A percentile compares a stretch with the other conserved stretches of the same genome.
Conservation (phyloP, 2,888 invertebrate genomes). For the Conchocele bisecta region DNA sequence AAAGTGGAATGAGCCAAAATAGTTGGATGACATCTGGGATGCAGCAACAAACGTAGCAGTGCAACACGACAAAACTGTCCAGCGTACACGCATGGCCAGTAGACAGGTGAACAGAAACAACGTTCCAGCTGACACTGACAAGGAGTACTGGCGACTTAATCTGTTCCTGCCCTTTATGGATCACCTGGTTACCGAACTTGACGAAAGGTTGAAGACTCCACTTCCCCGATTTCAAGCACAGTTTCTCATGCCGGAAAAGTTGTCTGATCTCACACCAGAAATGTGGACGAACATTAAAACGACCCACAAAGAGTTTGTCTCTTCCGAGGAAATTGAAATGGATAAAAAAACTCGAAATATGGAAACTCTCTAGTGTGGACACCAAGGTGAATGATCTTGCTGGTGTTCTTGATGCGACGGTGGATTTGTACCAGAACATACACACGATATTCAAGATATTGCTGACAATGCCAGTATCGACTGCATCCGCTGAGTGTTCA, state of each 20-base stretch:
- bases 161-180: conserved; percentile 22
- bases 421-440: not conserved
- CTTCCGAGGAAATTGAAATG: no score
- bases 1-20: not conserved
- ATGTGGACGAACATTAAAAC: conserved; percentile 13
- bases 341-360: conserved; percentile 7
- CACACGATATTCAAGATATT: not conserved
- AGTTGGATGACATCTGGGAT: conserved; percentile 1
- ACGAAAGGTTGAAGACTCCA: conserved; percentile 8
- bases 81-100: conserved; percentile 6
- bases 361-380: not conserved
- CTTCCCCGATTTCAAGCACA: conserved; percentile 2
- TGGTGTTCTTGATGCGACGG: no score
- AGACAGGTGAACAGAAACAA: conserved; percentile 13
- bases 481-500: conserved; percentile 10
- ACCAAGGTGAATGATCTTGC: no score
- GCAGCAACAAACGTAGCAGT: not conserved
- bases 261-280: conserved; percentile 1
- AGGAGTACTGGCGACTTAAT: conserved; percentile 28
- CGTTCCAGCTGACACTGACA: conserved; percentile 5
- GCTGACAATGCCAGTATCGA: conserved; percentile 17
- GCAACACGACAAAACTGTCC: not conserved
- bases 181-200: conserved; percentile 11
- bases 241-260: conserved; percentile 13
- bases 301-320: no score